These are phyloP conservation scores for Physocephala rufipes DNA, from an alignment of 2,888 invertebrate species.

Conservation along the genomic window DNA sequence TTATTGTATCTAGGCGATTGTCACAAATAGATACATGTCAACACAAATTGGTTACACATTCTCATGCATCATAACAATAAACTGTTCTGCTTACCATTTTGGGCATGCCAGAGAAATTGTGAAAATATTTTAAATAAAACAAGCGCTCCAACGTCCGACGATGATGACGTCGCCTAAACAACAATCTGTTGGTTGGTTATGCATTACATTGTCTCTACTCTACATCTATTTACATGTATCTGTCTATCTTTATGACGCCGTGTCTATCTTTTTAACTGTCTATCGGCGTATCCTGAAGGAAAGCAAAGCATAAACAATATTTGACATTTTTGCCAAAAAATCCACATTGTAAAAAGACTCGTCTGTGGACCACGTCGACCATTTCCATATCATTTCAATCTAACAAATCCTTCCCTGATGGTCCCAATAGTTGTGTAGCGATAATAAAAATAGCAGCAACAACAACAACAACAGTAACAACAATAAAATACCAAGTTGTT, in stretches of 20 bases:
- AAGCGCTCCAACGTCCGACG: constrained; percentile 18
- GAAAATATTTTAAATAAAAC: constrained; percentile 9
- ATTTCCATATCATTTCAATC: not conserved
- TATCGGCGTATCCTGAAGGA: constrained; percentile 8
- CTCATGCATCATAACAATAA: constrained; percentile 13
- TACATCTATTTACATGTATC: not conserved
- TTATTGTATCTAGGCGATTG: not conserved
- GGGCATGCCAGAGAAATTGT: not conserved
- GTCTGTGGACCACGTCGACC: no score
- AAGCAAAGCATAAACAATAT: constrained; percentile 20
- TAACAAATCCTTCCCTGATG: not conserved
- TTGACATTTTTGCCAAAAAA: constrained; percentile 29
- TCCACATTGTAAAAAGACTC: constrained; percentile 25
- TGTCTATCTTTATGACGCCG: constrained; percentile 15
- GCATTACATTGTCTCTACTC: not conserved
- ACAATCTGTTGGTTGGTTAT: not conserved
- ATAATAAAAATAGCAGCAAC: constrained; percentile 13
- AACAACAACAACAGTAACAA: constrained; percentile 11
- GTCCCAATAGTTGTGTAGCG: constrained; percentile 19
- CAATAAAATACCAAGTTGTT: not conserved
- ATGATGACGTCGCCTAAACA: not conserved
- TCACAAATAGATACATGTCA: not conserved
- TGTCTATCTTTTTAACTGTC: constrained; percentile 3
- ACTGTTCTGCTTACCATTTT: not conserved
- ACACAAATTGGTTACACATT: constrained; percentile 32